Evolutionary conservation across 1,140 invertebrate genomes (phyloP), one percentile per base, ranked within the genome.

Genomic region (Scylla paramamosain): DNA sequence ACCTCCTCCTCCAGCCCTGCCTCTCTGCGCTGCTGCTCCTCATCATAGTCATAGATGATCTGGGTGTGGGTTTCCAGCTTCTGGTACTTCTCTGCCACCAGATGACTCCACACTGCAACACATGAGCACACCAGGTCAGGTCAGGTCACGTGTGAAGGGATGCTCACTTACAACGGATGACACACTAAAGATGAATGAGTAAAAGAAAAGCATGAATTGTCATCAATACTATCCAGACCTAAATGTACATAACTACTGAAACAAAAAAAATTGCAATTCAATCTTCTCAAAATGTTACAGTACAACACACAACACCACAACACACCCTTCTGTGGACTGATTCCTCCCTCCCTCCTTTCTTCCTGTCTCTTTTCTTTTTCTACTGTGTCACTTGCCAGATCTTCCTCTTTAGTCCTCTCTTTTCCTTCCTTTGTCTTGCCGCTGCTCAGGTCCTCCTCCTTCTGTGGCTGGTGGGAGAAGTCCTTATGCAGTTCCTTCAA

Each of bases 21-120:
- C 16, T 91, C 94, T 8, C 88, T 46, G 32, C 94, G 77, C 28
- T 52, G 67, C 48, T 48, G 45, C 59, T 95, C 94, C 28, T 95
- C 94, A 67, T 95, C 29, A 52, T 92, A 95, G 88, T 95, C 94
- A 32, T 95, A 95, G 7, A 95, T 92, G 39, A 95, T 87, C 28
- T 92, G 48, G 29, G 77, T 29, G 29, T 32, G 29, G 48, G 48
- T 20, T 20, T 84, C 90, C 28, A 95, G 86, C 46, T 39, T 92
- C 20, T 95, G 32, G n/a, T 92, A 95, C 39, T 95, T 92, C 46
- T 91, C 67, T 7, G 89, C 67, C 67, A 77, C 67, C 25, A 77
- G 67, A 6, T n/a, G 67, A 77, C 67, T 77, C 67, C 67, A 77
- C 25, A 77, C 67, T 77, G 67, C 25, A 77, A 77, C 67, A 77